Evolutionary conservation across 2,888 invertebrate genomes (phyloP).

Genomic region (Papilio demoleus): DNA sequence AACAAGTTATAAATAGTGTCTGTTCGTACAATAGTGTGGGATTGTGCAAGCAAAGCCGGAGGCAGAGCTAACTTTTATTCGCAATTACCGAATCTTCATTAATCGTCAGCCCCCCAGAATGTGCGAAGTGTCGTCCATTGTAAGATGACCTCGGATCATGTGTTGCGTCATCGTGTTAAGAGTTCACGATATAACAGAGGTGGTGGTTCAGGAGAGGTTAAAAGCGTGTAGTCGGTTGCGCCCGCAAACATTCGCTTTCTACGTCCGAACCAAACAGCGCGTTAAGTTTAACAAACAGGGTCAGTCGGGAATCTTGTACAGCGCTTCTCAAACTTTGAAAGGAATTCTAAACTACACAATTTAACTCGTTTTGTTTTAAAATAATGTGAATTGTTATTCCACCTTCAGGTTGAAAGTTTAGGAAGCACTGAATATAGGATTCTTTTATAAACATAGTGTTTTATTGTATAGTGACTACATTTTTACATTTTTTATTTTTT

Average conservation of each 20-base stretch:
- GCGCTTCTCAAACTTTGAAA: slow-evolving; percentile 34
- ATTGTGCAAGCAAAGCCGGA: slow-evolving; percentile 61
- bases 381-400: not conserved
- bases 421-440: slow-evolving; percentile 40
- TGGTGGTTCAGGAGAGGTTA: slow-evolving; percentile 60
- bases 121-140: slow-evolving; percentile 44
- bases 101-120: slow-evolving; percentile 58
- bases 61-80: slow-evolving; percentile 51
- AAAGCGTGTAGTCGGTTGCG: slow-evolving; percentile 65
- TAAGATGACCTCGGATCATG: slow-evolving; percentile 42
- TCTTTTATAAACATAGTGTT: slow-evolving; percentile 38
- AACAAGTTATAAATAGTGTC: slow-evolving; percentile 24
- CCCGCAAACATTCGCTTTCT: slow-evolving; percentile 65
- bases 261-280: slow-evolving; percentile 47
- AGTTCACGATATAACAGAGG: slow-evolving; percentile 55
- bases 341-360: not conserved
- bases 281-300: slow-evolving; percentile 47
- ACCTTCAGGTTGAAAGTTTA: slow-evolving; percentile 12
- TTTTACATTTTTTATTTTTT: slow-evolving; percentile 38
- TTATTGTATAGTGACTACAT: slow-evolving; percentile 31
- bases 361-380: not conserved
- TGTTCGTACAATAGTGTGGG: slow-evolving; percentile 30
- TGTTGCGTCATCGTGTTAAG: slow-evolving; percentile 39
- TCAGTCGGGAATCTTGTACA: slow-evolving; percentile 39
- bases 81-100: slow-evolving; percentile 71